Conservation (phyloP, 2,113 vertebrate species). For the Etheostoma cragini region DNA sequence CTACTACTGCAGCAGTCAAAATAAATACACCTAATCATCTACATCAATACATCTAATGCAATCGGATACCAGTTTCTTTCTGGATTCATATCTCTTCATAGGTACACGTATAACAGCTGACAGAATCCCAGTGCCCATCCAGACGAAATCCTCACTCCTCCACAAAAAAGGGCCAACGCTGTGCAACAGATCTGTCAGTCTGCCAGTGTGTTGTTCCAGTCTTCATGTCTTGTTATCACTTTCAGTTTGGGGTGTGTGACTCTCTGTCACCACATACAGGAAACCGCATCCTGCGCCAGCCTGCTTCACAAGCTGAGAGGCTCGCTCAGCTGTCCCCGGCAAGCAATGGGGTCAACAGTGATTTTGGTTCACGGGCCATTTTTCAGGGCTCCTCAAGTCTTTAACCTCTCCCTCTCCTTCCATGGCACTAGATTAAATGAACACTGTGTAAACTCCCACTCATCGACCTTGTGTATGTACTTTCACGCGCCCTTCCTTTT, state of each 20-base stretch:
- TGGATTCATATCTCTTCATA: constrained; percentile 39
- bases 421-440: constrained; percentile 7
- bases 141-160: constrained; percentile 1
- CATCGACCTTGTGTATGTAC: not conserved
- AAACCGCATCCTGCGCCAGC: constrained; percentile 16
- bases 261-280: constrained; percentile 28
- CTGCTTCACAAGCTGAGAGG: constrained; percentile 16
- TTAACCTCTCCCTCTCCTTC: constrained; percentile 35
- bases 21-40: constrained; percentile 18
- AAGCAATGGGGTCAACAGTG: constrained; percentile 29
- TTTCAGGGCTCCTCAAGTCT: constrained; percentile 31
- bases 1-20: constrained; percentile 15
- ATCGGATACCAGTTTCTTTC: constrained; percentile 39
- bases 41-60: constrained; percentile 27
- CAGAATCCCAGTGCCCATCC: constrained; percentile 18
- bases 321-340: constrained; percentile 3
- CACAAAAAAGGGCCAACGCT: constrained; percentile 20
- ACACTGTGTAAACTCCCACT: constrained; percentile 12
- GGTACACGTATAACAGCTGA: constrained; percentile 1
- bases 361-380: constrained; percentile 3
- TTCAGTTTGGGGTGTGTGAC: constrained; percentile 43
- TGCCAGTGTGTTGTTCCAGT: constrained; percentile 13
- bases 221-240: constrained; percentile 53
- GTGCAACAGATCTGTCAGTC: constrained; percentile 45
- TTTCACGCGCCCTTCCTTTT: not conserved